Evolutionary conservation across 2,113 vertebrate species (phyloP), one percentile per base, ranked within the genome.

Genomic region (Onychorhynchus coronatus): DNA sequence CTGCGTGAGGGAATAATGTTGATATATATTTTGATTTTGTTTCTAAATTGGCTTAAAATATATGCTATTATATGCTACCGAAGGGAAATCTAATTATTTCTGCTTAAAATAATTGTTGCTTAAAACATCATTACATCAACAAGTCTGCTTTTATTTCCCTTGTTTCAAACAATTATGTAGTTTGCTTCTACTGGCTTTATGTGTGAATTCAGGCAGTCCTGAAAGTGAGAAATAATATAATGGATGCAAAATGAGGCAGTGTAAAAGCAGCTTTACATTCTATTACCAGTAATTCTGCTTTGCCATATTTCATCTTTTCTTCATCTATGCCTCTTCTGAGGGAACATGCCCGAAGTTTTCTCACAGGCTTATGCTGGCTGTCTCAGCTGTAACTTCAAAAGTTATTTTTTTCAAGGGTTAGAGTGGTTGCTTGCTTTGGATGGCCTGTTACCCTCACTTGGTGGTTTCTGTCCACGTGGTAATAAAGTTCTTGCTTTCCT

Each of bases 61-160:
- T 14, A 76, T 61, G 41, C 31, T 82, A 47, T 72, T 89, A 75
- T 21, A 85, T 5, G 6, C 79, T 88, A 85, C 47, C 62, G 53
- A 96, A 88, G 78, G 66, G 62, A 90, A 93, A 89, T 71, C 8
- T 67, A 93, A 89, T 89, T 81, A 79, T 91, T 96, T 88, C 94
- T 90, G 31, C 67, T 84, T 91, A 68, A 94, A 95, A 89, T 89
- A 87, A 84, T 89, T 77, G 53, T 77, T 92, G 67, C 55, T 87
- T 95, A 82, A 93, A 91, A 85, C 93, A n/a, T 41, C 47, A 83
- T 70, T 83, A 85, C 11, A 9, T 76, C 82, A 95, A 86, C 79
- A 88, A 76, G 58, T 70, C 72, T 73, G 41, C 46, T 92, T 95
- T 94, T 86, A 86, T 92, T 96, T 95, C 59, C 23, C n/a, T 62